phyloP scores from a whole-genome alignment of 2,888 invertebrate species.

The Sarcophaga caerulescens region DNA sequence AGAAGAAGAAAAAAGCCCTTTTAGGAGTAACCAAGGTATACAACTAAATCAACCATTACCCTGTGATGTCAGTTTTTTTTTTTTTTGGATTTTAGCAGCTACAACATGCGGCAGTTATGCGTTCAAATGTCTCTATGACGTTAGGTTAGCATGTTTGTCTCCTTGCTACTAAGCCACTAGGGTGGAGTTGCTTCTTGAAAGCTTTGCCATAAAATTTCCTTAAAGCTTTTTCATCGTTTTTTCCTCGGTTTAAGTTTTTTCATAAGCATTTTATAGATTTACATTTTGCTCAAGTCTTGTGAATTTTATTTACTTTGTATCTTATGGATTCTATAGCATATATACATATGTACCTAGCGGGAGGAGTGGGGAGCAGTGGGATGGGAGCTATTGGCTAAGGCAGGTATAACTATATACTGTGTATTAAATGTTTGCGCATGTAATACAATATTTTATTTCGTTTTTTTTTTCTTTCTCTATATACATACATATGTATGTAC shows the following conservation, averaged over 20 bases:
- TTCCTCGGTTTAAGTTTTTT: neutral
- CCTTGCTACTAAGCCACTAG: neutral
- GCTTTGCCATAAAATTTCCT: slow-evolving; percentile 33
- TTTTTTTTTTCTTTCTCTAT: neutral
- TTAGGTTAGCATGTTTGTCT: neutral
- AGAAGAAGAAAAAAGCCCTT: slow-evolving; percentile 18
- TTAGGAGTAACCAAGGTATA: slow-evolving; percentile 33
- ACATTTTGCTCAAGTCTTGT: slow-evolving; percentile 27
- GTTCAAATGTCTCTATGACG: slow-evolving; percentile 1
- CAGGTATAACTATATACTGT: neutral
- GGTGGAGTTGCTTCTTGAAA: slow-evolving; percentile 53
- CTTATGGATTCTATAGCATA: too few relatives aligned
- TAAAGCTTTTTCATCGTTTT: slow-evolving; percentile 19
- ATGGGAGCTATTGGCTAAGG: neutral
- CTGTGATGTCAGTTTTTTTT: slow-evolving; percentile 34
- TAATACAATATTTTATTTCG: neutral
- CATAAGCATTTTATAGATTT: neutral
- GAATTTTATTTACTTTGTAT: neutral
- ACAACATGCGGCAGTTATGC: slow-evolving; percentile 7
- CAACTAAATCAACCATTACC: neutral
- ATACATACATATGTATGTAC: neutral
- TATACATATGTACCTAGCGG: too few relatives aligned
- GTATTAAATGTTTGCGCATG: neutral
- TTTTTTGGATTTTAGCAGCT: neutral
- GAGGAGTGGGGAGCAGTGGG: too few relatives aligned